Conservation (phyloP, 2,797 vertebrate species). For the Phalanger gymnotis region DNA sequence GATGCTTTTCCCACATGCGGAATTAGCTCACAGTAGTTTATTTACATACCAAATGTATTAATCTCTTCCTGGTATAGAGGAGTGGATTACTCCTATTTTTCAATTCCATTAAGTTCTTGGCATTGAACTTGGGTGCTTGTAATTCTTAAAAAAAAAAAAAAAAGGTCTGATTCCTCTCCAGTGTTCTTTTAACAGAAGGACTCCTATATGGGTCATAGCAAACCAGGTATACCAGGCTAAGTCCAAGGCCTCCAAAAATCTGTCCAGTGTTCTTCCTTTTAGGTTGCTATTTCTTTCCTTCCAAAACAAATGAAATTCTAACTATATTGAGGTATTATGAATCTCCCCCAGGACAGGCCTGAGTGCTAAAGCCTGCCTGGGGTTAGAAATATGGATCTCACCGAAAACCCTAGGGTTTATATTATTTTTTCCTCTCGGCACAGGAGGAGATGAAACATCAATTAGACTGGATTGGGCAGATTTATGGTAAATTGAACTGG, state of each 20-base stretch:
- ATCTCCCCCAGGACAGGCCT: not conserved
- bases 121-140: not conserved
- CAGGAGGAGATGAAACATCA: not conserved
- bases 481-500: not conserved
- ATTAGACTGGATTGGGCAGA: not conserved
- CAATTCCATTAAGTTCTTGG: conserved; percentile 4
- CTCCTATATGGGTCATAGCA: not conserved
- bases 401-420: not conserved
- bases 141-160: not conserved
- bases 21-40: conserved; percentile 6
- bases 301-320: not conserved
- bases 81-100: conserved; percentile 28
- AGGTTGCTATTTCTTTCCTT: not conserved
- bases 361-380: not conserved
- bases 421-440: not conserved
- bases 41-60: not conserved
- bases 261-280: not conserved
- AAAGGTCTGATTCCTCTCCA: not conserved
- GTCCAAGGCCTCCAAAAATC: not conserved
- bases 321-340: not conserved
- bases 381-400: not conserved
- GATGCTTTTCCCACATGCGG: conserved; percentile 18
- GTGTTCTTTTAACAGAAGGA: conserved; percentile 3
- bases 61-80: not conserved
- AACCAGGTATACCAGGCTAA: not conserved